A percentile compares a stretch with the other conserved stretches of the same genome.
Conservation (phyloP, 2,797 vertebrate species). For the Chanos chanos region DNA sequence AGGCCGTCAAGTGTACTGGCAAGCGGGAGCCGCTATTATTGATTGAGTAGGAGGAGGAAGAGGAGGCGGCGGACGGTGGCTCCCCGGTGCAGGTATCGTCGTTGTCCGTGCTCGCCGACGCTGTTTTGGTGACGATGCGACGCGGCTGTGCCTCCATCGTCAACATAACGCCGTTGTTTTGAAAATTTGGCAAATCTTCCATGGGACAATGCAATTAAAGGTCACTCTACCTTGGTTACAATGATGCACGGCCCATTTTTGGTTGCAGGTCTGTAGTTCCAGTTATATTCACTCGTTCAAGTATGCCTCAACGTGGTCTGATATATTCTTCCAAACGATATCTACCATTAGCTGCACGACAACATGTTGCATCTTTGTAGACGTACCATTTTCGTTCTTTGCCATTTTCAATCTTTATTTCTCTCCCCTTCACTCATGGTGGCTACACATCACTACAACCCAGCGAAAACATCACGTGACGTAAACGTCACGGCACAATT, state of each 20-base stretch:
- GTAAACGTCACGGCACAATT: constrained; percentile 36
- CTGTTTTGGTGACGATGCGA: constrained; percentile 38
- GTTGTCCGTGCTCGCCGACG: constrained; percentile 28
- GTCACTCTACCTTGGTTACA: constrained; percentile 50
- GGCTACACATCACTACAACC: constrained; percentile 60
- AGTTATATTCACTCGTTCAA: constrained; percentile 27
- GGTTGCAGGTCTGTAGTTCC: constrained; percentile 22
- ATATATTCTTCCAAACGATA: constrained; percentile 6
- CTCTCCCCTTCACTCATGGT: constrained; percentile 48
- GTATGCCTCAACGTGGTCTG: constrained; percentile 30
- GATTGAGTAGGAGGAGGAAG: constrained; percentile 32
- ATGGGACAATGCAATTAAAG: constrained; percentile 49
- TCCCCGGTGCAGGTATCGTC: constrained; percentile 37
- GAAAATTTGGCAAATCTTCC: constrained; percentile 39
- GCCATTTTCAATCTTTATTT: constrained; percentile 51
- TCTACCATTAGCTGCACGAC: constrained; percentile 32
- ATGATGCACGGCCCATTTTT: constrained; percentile 47
- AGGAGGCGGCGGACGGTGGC: constrained; percentile 39
- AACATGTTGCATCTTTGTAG: constrained; percentile 33
- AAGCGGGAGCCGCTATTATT: constrained; percentile 50
- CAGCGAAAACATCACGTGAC: constrained; percentile 76
- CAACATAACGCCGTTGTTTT: constrained; percentile 44
- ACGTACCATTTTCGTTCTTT: constrained; percentile 30
- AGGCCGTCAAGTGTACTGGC: constrained; percentile 47
- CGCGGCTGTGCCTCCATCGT: constrained; percentile 38